Evolutionary conservation across 2,113 vertebrate species (phyloP), one percentile per base, ranked within the genome.

Genomic region (Elaphurus davidianus): DNA sequence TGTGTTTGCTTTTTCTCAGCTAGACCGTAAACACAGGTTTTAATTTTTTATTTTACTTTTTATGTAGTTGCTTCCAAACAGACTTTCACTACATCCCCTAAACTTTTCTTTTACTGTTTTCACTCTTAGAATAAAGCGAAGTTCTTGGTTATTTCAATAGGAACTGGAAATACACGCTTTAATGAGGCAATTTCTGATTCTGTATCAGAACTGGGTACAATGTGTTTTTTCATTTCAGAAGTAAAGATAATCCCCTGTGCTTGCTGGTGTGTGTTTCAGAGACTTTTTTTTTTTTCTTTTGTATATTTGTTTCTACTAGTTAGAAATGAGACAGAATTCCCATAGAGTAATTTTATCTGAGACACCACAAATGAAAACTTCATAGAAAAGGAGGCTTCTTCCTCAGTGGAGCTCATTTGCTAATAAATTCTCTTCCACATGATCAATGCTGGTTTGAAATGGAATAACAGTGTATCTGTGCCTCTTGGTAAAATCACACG

Each of bases 351-450:
- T 60, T 96, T 79, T 91, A 57, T 92, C 67, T 90, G 74, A 90
- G 47, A 59, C 6, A 59, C 25, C 16, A 64, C 27, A 86, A 81
- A 45, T 33, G 21, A 91, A 93, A 84, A 33, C 13, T 87, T 93
- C 7, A 43, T n/a, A 74, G 52, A 82, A 64, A 81, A 90, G 12
- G 11, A 55, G 64, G 54, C 23, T 55, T 62, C 15, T 81, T 90
- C 21, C 78, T 91, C 95, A 40, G 71, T 87, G 83, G 83, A 79
- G 25, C 45, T 89, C 86, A 91, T 97, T 95, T 94, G n/a, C 17
- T 92, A 47, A 84, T 23, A 43, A 59, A 92, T 55, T 16, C 2
- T 27, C 19, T 52, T 30, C 47, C 36, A 21, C 17, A 16, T 30
- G 30, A 19, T 60, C 0, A 2, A 28, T 87, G 40, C 52, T 76